These are phyloP conservation scores for Pseudanteris insignis DNA, from an alignment of 2,888 invertebrate species.

Conservation along the genomic window DNA sequence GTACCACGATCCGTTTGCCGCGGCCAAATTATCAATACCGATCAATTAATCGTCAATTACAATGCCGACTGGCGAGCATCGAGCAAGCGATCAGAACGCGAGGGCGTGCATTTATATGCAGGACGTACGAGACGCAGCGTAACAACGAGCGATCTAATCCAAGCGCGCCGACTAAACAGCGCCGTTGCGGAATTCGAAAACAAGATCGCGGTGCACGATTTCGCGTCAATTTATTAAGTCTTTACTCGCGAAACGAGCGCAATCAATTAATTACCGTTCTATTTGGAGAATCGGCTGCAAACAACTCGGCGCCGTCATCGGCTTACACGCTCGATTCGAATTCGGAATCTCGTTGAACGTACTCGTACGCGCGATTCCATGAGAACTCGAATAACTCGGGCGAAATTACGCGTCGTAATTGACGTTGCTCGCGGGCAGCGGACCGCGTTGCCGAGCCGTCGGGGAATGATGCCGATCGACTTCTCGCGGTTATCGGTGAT, in stretches of 20 bases:
- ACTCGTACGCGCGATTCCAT: conserved; percentile 16
- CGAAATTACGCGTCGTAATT: conserved; percentile 26
- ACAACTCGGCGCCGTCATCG: conserved; percentile 20
- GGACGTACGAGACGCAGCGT: neutral
- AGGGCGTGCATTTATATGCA: conserved; percentile 8
- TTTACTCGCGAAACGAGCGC: conserved; percentile 14
- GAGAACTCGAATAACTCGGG: conserved; percentile 20
- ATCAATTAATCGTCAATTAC: conserved; percentile 7
- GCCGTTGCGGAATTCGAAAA: conserved; percentile 21
- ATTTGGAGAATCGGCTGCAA: conserved; percentile 32
- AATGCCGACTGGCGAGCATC: neutral
- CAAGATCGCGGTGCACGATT: conserved; percentile 25
- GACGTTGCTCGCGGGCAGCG: conserved; percentile 1
- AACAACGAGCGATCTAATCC: conserved; percentile 22
- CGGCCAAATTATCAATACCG: neutral
- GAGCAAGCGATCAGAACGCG: neutral
- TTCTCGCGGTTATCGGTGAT: conserved; percentile 46
- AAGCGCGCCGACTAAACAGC: conserved; percentile 14
- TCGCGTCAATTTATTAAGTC: conserved; percentile 34
- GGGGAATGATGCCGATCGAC: conserved; percentile 27
- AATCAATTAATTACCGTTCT: conserved; percentile 40
- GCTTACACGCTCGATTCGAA: conserved; percentile 13
- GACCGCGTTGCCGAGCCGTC: conserved; percentile 6
- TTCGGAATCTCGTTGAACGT: conserved; percentile 24
- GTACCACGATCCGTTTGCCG: too few species aligned